Base-by-base conservation (phyloP, 2,888 invertebrate species). In the Nesidiocoris tenuis region DNA sequence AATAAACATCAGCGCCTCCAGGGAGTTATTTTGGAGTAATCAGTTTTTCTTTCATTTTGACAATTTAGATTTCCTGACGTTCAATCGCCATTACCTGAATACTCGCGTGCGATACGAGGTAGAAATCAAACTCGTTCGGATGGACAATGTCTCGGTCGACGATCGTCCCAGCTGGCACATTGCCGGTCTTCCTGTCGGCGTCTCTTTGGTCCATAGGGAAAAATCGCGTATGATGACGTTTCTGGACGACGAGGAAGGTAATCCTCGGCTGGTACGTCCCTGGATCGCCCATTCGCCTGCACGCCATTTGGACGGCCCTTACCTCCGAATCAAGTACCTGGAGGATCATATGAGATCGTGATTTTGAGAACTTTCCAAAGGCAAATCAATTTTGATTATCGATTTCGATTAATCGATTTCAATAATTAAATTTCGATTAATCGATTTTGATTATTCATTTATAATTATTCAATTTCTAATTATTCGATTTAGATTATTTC, bases 231-330 rank as follows among this genome's bases (percentile, higher is more conserved):
- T 98, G 98, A 85, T 98, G 98, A 0, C 98, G 87, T 84, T 99
- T 98, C 83, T 98, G 97, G 0, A 98, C 98, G 7, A 98, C 92
- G 59, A 98, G 85, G 83, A 96, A 97, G 25, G 96, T 91, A 22
- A 98, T 89, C 67, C 89, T 88, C 0, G 97, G 95, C 81, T 90
- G 88, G 80, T 88, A 90, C 0, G 83, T 83, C 2, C 86, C 86
- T 3, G 39, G 12, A 12, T 3, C 3, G 2, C 84, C 65, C 1
- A 83, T 79, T 67, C 85, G 83, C 80, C 82, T 84, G 80, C 93
- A 94, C 0, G 96, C 97, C 59, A 84, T 84, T 81, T 90, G 86
- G 12, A 94, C 89, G 0, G 90, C 91, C 0, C 81, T 81, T n/a
- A 92, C 81, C 82, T 94, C 94, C 0, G 84, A 83, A 65, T 86